Base-by-base conservation (phyloP, 2,113 vertebrate genomes). In the Jacana jacana region DNA sequence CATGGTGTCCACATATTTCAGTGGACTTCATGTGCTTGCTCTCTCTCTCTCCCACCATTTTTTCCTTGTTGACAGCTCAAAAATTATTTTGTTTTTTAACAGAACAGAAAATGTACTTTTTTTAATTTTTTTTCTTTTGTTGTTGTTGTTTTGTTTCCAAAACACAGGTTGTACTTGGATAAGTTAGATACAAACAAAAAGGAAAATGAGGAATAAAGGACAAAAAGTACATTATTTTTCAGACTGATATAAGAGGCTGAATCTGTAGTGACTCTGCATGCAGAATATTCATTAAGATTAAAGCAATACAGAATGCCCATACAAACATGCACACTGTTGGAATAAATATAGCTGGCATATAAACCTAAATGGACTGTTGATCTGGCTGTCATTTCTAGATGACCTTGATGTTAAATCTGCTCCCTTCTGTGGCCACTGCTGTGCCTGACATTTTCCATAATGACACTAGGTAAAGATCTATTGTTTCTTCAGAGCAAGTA, bases 331-430 rank as follows among this genome's bases (percentile, higher is more conserved):
- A 79, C 65, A 6, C 63, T 44, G 15, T 40, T 76, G 61, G 63
- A 91, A 87, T 93, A 94, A 92, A 94, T 91, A 83, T 31, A 86
- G 39, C 44, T 85, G 69, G 73, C 71, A 76, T 86, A 96, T 76
- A 89, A 90, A 81, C 49, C 54, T 91, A 49, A 89, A 87, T 14
- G 64, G 83, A 75, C 73, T 96, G 86, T 81, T 96, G 92, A 81
- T 94, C 65, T 68, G 57, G 15, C 76, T 91, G 81, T 87, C 94
- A 93, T 88, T 94, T 92, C 84, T 76, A 72, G 33, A 90, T 81
- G 91, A 90, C 91, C 90, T 95, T 96, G 55, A 92, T 94, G 80
- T 96, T 96, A 96, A 97, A 93, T 95, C 65, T 88, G 69, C n/a
- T 96, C 86, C 44, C 69, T 88, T 88, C 72, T 76, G 61, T 84